These are phyloP conservation scores for Drosophila limbata DNA, from an alignment of 2,888 invertebrate genomes.

Conservation along the genomic window DNA sequence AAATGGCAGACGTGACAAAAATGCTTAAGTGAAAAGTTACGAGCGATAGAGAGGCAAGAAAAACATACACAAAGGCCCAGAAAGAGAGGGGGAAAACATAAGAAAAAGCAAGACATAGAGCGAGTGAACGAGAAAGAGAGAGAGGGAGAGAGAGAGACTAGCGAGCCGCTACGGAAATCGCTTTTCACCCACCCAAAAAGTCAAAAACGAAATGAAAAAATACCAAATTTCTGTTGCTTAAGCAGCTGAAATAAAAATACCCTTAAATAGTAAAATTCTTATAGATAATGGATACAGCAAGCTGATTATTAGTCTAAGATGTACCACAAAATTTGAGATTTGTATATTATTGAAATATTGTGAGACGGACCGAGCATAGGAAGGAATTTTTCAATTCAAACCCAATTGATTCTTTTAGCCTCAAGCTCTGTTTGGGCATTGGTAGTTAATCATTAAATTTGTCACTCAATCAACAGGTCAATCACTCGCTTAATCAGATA, in stretches of 20 bases:
- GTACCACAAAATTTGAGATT: no score
- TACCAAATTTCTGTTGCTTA: background rate
- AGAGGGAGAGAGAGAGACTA: background rate
- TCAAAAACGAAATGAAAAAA: background rate
- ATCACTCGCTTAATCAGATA: background rate
- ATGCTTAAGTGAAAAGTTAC: slow-evolving; percentile 79
- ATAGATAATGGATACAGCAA: background rate
- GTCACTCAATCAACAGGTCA: background rate
- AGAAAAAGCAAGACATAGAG: slow-evolving; percentile 8
- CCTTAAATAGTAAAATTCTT: background rate
- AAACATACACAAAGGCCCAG: background rate
- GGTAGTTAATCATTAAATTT: no score
- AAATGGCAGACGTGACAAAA: slow-evolving; percentile 80
- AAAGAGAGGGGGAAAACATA: background rate
- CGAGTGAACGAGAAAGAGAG: background rate
- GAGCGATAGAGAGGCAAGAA: slow-evolving; percentile 41
- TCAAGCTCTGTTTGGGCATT: no score
- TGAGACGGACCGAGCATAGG: no score
- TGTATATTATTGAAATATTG: no score
- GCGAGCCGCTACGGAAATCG: slow-evolving; percentile 66
- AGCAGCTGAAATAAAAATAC: slow-evolving; percentile 4
- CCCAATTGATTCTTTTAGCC: background rate
- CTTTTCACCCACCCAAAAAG: slow-evolving; percentile 42
- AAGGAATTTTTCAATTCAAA: no score
- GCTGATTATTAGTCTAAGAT: background rate